A percentile compares a stretch with the other conserved stretches of the same genome.
Evolutionary conservation across 2,113 vertebrate species (phyloP).

Genomic region (Naja naja): DNA sequence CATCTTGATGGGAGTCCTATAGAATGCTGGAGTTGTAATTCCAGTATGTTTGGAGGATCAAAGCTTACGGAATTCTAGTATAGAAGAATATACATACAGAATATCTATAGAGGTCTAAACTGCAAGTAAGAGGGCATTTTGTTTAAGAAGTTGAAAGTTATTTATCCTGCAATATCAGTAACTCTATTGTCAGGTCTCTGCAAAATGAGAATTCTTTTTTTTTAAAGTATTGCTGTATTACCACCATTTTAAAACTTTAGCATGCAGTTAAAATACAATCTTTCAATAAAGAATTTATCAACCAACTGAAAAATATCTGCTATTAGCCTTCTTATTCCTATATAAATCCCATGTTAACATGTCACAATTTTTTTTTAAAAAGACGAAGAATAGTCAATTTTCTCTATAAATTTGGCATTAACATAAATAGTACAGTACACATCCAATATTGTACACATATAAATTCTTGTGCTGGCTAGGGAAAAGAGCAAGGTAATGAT

Average conservation of each 20-base stretch:
- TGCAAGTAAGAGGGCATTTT: rapidly evolving
- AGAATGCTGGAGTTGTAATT: background rate
- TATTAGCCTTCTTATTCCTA: background rate
- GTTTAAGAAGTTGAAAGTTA: background rate
- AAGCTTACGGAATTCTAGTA: background rate
- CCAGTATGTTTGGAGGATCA: background rate
- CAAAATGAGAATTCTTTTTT: background rate
- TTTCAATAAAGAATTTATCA: background rate
- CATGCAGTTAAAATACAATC: background rate
- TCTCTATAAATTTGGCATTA: background rate
- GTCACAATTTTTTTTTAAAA: background rate
- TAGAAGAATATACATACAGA: background rate
- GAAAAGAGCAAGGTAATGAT: background rate
- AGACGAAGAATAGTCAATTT: background rate
- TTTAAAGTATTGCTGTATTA: background rate
- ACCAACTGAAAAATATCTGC: slow-evolving; percentile 34
- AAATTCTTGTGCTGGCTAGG: background rate
- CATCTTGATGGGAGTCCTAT: background rate
- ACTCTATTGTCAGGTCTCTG: background rate
- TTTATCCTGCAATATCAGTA: slow-evolving; percentile 10
- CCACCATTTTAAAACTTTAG: background rate
- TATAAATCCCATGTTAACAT: background rate
- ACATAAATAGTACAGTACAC: background rate
- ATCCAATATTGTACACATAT: too few relatives aligned
- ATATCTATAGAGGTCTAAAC: background rate